These are phyloP conservation scores for Hydraecia micacea DNA, from an alignment of 2,888 invertebrate genomes.

Conservation along the genomic window DNA sequence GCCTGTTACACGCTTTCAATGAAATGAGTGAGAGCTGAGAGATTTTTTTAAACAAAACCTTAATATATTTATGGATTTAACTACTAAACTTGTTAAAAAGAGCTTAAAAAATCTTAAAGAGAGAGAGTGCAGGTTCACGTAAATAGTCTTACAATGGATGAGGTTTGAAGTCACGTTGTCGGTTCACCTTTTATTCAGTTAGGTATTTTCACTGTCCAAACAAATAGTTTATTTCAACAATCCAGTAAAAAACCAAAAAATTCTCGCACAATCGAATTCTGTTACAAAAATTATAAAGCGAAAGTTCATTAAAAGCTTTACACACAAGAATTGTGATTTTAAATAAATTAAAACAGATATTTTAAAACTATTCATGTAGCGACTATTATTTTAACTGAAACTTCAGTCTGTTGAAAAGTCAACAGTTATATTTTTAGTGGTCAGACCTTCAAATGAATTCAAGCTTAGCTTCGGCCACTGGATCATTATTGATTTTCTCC, in stretches of 20 bases:
- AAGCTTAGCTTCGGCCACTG: not conserved
- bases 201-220: not conserved
- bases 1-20: not conserved
- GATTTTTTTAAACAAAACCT: not conserved
- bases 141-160: not conserved
- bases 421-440: constrained; percentile 7
- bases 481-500: constrained; percentile 37
- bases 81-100: too few relatives aligned
- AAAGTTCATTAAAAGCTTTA: not conserved
- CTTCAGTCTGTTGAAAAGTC: constrained; percentile 5
- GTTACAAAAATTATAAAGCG: constrained; percentile 5
- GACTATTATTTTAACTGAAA: not conserved
- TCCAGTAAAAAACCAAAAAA: not conserved
- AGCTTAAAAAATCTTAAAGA: not conserved
- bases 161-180: not conserved
- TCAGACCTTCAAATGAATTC: constrained; percentile 21
- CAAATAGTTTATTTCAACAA: not conserved
- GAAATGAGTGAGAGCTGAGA: not conserved
- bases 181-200: not conserved
- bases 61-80: not conserved
- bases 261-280: not conserved
- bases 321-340: not conserved
- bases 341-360: not conserved
- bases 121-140: not conserved
- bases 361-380: not conserved